Evolutionary conservation across 2,113 vertebrate genomes (phyloP).

Genomic region (Ictidomys tridecemlineatus): DNA sequence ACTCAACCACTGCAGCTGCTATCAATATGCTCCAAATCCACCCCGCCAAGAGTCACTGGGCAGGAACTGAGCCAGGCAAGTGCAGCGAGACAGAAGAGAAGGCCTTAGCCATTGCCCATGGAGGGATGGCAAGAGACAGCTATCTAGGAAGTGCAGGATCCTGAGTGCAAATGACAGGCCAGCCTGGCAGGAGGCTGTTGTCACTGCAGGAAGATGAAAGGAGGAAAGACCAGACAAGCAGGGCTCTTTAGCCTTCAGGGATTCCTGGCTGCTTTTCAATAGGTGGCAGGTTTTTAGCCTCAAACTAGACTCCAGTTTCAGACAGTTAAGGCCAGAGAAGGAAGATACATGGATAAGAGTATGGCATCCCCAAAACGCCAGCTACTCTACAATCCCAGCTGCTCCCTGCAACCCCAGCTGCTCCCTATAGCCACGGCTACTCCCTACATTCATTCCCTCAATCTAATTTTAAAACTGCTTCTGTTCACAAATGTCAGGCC

Average conservation of each 20-base stretch:
- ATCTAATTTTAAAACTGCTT: not conserved
- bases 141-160: slow-evolving; percentile 29
- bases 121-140: not conserved
- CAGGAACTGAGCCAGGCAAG: not conserved
- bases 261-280: not conserved
- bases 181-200: not conserved
- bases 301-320: not conserved
- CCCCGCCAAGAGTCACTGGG: not conserved
- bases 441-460: not conserved
- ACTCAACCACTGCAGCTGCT: not conserved
- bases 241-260: slow-evolving; percentile 3
- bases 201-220: not conserved
- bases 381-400: not conserved
- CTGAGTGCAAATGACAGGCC: not conserved
- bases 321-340: not conserved
- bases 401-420: not conserved
- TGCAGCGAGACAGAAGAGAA: not conserved
- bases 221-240: not conserved
- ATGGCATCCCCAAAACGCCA: not conserved
- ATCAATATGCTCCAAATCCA: not conserved
- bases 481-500: not conserved
- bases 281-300: not conserved
- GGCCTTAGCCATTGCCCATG: not conserved
- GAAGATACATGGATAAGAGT: not conserved
- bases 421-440: not conserved